Evolutionary conservation across 2,113 vertebrate genomes (phyloP).

Genomic region (Phylloscopus trochilus): DNA sequence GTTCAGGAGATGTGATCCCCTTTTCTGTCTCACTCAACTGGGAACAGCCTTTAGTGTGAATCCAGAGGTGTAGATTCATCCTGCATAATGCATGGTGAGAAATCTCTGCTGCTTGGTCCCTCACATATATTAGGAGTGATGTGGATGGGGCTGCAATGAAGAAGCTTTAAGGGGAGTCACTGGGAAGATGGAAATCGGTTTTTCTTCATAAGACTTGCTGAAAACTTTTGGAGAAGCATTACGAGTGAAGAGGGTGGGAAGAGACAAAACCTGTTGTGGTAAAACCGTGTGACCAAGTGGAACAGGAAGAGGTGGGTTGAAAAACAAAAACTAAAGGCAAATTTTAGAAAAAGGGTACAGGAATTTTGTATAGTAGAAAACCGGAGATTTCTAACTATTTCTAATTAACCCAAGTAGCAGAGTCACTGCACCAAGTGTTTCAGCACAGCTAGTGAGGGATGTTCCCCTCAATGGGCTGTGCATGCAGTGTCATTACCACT

Average conservation of each 20-base stretch:
- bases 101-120: not conserved
- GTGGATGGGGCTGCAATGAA: not conserved
- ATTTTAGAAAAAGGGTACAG: not conserved
- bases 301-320: not conserved
- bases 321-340: not conserved
- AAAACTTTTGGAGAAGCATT: not conserved
- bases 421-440: not conserved
- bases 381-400: not conserved
- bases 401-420: not conserved
- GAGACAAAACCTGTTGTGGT: not conserved
- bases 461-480: not conserved
- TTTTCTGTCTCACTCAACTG: not conserved
- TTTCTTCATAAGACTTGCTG: not conserved
- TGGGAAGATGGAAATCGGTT: not conserved
- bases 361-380: not conserved
- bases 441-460: not conserved
- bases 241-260: not conserved
- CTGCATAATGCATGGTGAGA: not conserved
- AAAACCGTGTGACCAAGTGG: not conserved
- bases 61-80: not conserved
- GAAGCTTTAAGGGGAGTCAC: not conserved
- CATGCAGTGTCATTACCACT: not conserved
- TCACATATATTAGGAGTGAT: fast-evolving
- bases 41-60: not conserved
- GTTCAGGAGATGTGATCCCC: not conserved